Conservation (phyloP, 2,797 vertebrate species). For the Perodicticus potto region DNA sequence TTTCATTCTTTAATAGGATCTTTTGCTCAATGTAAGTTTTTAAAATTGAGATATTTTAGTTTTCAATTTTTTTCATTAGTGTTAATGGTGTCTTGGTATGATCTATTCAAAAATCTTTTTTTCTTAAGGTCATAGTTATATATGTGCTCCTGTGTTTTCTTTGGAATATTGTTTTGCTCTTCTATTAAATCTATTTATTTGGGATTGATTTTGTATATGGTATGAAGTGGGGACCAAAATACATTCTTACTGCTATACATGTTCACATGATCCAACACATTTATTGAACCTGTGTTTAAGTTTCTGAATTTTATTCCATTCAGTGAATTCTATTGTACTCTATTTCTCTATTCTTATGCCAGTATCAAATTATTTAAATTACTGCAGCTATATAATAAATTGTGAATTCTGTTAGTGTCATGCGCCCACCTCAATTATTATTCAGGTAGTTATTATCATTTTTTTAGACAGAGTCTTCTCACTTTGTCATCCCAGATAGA, state of each 20-base stretch:
- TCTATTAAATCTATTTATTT: not conserved
- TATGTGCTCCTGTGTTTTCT: not conserved
- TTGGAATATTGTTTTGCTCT: not conserved
- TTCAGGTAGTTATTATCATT: not conserved
- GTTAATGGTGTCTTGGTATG: not conserved
- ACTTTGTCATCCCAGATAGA: not conserved
- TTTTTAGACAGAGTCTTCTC: not conserved
- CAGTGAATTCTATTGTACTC: not conserved
- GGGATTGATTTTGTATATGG: not conserved
- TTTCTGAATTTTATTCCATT: not conserved
- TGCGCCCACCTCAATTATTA: not conserved
- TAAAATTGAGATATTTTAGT: not conserved
- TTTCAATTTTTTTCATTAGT: not conserved
- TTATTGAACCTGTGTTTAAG: not conserved
- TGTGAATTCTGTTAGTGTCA: not conserved
- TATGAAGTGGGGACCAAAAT: not conserved
- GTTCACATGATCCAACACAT: not conserved
- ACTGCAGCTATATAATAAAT: not conserved
- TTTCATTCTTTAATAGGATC: not conserved
- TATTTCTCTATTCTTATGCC: not conserved
- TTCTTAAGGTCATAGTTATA: not conserved
- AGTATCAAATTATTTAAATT: not conserved
- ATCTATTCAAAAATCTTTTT: not conserved
- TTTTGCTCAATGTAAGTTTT: not conserved
- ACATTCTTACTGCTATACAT: not conserved